A percentile compares a stretch with the other conserved stretches of the same genome.
Evolutionary conservation across 1,140 invertebrate genomes (phyloP).

Genomic region (Scaptodrosophila lebanonensis): DNA sequence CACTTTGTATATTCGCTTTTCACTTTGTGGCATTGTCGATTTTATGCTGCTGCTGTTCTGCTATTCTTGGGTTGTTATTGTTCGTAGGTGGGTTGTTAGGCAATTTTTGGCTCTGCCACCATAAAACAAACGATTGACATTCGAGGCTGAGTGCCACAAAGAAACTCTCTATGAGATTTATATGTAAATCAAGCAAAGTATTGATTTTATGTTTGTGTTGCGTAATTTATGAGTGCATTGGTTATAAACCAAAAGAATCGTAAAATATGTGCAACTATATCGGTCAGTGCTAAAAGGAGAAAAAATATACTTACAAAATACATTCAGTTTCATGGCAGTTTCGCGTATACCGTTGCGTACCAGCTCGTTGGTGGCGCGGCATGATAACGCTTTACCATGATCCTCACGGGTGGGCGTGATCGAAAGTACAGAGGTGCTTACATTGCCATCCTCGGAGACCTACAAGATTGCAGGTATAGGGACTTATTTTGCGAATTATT

Average conservation of each 20-base stretch:
- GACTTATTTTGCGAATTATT: not conserved
- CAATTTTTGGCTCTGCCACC: not conserved
- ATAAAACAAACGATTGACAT: slow-evolving; percentile 68
- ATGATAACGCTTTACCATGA: slow-evolving; percentile 87
- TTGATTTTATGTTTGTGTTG: slow-evolving; percentile 44
- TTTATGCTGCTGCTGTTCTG: too few species aligned
- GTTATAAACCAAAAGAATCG: slow-evolving; percentile 42
- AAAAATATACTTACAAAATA: slow-evolving; percentile 85
- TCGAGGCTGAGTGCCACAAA: slow-evolving; percentile 25
- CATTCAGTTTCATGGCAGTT: slow-evolving; percentile 87
- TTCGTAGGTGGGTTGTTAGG: too few species aligned
- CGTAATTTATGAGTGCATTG: slow-evolving; percentile 32
- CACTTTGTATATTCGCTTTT: too few species aligned
- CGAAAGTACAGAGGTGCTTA: slow-evolving; percentile 85
- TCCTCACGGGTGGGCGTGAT: slow-evolving; percentile 86
- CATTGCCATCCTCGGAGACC: slow-evolving; percentile 87
- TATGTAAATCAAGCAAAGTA: slow-evolving; percentile 71
- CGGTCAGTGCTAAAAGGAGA: not conserved
- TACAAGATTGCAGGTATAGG: slow-evolving; percentile 69
- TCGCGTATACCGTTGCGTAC: slow-evolving; percentile 85
- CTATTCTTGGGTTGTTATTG: too few species aligned
- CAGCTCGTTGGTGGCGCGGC: slow-evolving; percentile 87
- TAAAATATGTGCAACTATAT: slow-evolving; percentile 49
- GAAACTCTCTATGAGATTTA: slow-evolving; percentile 49
- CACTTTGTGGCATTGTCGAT: slow-evolving; percentile 40